These are phyloP conservation scores for Craterocephalus amniculus DNA, from an alignment of 2,797 vertebrate species.

Conservation along the genomic window DNA sequence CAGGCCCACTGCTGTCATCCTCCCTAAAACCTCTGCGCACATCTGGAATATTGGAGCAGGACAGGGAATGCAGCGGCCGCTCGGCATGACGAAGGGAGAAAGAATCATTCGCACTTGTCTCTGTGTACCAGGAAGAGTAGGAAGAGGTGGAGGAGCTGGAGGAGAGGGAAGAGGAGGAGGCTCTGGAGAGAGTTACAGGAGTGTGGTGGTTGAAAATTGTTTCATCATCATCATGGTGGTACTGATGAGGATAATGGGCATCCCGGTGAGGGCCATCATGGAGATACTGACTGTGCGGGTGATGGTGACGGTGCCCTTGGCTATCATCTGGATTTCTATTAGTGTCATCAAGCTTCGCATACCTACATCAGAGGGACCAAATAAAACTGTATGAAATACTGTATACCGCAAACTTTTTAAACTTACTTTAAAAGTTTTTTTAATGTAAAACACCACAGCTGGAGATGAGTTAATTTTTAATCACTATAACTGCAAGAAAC, in stretches of 20 bases:
- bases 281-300: conserved; percentile 47
- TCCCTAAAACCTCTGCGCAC: conserved; percentile 59
- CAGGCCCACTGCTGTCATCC: conserved; percentile 55
- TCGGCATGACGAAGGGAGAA: conserved; percentile 59
- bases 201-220: conserved; percentile 57
- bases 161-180: conserved; percentile 80
- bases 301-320: conserved; percentile 35
- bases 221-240: conserved; percentile 52
- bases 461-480: not conserved
- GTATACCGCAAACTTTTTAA: not conserved
- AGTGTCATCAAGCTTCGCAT: conserved; percentile 52
- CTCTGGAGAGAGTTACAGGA: conserved; percentile 64
- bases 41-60: conserved; percentile 83
- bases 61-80: conserved; percentile 79
- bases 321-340: conserved; percentile 63
- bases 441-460: not conserved
- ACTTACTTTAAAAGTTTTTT: not conserved
- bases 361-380: conserved; percentile 52
- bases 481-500: not conserved
- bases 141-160: conserved; percentile 73
- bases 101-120: conserved; percentile 71
- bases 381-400: not conserved
- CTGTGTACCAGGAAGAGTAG: conserved; percentile 81
- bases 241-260: conserved; percentile 38
- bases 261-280: conserved; percentile 29